Evolutionary conservation across 2,888 invertebrate genomes (phyloP).

Genomic region (Anaspis maculata): DNA sequence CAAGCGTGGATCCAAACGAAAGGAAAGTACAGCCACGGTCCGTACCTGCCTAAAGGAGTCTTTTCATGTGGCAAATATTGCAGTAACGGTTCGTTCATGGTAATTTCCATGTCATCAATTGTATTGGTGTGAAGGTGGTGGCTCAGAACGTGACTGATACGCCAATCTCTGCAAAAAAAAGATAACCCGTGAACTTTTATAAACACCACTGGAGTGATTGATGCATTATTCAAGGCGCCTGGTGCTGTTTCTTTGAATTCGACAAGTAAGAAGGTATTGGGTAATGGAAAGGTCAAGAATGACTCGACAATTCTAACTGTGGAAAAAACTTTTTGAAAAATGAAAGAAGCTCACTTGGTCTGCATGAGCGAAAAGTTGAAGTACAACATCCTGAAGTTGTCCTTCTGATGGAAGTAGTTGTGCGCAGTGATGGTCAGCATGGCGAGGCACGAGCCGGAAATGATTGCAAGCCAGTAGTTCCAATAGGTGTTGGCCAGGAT

Average conservation of each 20-base stretch:
- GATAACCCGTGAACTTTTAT: neutral
- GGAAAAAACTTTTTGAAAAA: neutral
- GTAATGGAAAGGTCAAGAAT: too few relatives aligned
- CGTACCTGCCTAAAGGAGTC: conserved; percentile 44
- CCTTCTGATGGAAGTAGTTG: conserved; percentile 68
- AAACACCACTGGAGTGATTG: neutral
- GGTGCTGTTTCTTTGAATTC: too few relatives aligned
- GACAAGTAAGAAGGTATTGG: too few relatives aligned
- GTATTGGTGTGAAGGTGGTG: conserved; percentile 77
- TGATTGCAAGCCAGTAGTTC: conserved; percentile 39
- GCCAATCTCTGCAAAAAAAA: conserved; percentile 52
- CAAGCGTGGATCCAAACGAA: conserved; percentile 31
- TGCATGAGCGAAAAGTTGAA: conserved; percentile 63
- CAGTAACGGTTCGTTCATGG: conserved; percentile 55
- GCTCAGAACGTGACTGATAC: conserved; percentile 66
- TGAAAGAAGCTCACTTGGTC: conserved; percentile 44
- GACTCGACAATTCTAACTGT: neutral
- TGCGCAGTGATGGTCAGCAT: conserved; percentile 58
- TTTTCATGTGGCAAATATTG: conserved; percentile 57
- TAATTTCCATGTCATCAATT: conserved; percentile 63
- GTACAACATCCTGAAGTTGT: conserved; percentile 72
- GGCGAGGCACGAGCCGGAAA: conserved; percentile 51
- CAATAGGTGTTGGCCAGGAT: conserved; percentile 30
- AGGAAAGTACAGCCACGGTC: conserved; percentile 46
- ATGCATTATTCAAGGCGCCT: too few relatives aligned